These are phyloP conservation scores for Sarcophaga subvicina DNA, from an alignment of 2,888 invertebrate species.

Conservation along the genomic window DNA sequence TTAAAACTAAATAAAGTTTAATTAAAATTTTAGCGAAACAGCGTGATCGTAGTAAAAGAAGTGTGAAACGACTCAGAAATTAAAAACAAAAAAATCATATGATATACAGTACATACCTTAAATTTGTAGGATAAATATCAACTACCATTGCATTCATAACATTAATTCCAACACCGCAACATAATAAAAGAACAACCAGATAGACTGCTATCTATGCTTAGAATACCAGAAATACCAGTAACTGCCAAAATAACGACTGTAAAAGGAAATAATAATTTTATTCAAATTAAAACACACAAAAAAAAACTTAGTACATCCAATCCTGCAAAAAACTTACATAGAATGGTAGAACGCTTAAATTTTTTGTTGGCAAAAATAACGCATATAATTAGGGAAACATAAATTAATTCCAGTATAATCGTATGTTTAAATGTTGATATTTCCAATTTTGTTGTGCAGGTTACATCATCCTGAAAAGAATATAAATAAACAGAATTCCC, in stretches of 20 bases:
- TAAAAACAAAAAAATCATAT: no score
- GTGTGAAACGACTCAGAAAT: no score
- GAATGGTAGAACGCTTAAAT: conserved; percentile 72
- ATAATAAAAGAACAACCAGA: conserved; percentile 72
- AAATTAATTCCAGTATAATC: conserved; percentile 74
- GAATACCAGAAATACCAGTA: conserved; percentile 72
- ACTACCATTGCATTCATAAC: conserved; percentile 77
- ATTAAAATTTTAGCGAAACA: no score
- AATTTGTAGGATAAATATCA: conserved; percentile 78
- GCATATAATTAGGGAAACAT: conserved; percentile 70
- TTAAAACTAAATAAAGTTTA: no score
- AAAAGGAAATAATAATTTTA: not conserved
- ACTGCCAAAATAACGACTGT: conserved; percentile 70
- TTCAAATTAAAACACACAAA: not conserved
- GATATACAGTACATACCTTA: conserved; percentile 72
- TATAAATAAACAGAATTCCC: no score
- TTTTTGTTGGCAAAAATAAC: conserved; percentile 72
- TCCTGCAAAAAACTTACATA: conserved; percentile 69
- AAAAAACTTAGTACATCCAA: not conserved
- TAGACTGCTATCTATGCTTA: conserved; percentile 71
- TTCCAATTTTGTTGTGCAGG: conserved; percentile 73
- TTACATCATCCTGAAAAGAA: conserved; percentile 39
- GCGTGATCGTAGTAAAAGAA: no score
- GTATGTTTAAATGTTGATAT: conserved; percentile 75
- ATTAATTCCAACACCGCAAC: conserved; percentile 73